Evolutionary conservation across 1,140 invertebrate genomes (phyloP), one percentile per base, ranked within the genome.

Genomic region (Spodoptera litura): DNA sequence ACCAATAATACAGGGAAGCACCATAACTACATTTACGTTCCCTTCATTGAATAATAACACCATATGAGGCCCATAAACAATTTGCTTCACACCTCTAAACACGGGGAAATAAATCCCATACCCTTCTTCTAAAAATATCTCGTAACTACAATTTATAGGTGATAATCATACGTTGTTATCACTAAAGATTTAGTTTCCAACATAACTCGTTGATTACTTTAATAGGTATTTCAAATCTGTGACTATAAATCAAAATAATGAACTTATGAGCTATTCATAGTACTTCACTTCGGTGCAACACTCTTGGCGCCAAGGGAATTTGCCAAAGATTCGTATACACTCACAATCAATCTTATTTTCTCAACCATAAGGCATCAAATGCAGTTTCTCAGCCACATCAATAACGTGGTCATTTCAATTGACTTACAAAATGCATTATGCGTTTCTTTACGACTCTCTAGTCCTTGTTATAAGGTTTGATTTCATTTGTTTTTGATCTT

Each of bases 201-300:
- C 53, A 58, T 72, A 53, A 49, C 53, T 25, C 49, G 62, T 56
- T 77, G 74, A 77, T 77, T 66, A n/a, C 31, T 77, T 58, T 77
- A 77, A 77, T 77, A 77, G 61, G 58, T 5, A 58, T 68, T 68
- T 77, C 74, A 77, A 77, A 66, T 77, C 52, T 68, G 51, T 25
- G 74, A 31, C 13, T 76, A 77, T 77, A 77, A 77, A 77, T 77
- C 74, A 77, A 68, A 27, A 51, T 77, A 77, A 77, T 77, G 74
- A 77, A 68, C 74, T 68, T 77, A 66, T 20, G 31, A 27, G 62
- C 51, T 68, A 77, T 77, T 66, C 52, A 68, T 77, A 77, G 74
- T 56, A 53, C 35, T 52, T 44, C 62, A 44, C 62, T 68, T 66
- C 11, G 1, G 25, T 68, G 27, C 74, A 27, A 68, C 51, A 49